Evolutionary conservation across 2,888 invertebrate species (phyloP), one percentile per base, ranked within the genome.

Genomic region (Zaprionus bogoriensis): DNA sequence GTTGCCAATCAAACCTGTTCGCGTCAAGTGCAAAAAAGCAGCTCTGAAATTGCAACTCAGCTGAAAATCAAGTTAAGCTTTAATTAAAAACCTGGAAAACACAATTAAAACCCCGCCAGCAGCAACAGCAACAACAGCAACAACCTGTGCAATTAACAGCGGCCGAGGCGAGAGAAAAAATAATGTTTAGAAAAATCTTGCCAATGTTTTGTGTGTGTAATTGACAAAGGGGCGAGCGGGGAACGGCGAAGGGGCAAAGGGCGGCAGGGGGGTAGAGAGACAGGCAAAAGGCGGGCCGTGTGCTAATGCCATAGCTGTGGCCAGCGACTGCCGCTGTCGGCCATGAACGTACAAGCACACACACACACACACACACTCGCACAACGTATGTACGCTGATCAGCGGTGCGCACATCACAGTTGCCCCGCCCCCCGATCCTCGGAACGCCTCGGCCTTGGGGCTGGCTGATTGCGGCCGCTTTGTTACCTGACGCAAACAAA

Each of bases 61-160:
- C 77, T 78, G 73, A 82, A 80, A 83, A 83, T 83, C 86, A 78
- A 83, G 86, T 83, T 83, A 74, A 73, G 78, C 78, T 82, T 82
- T 83, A 83, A 83, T 83, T 83, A 83, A 83, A 83, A 85, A 82
- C 76, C 83, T 83, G 83, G 83, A 83, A 82, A 73, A 83, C 65
- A 84, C 81, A 84, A 80, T 80, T 83, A 84, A 80, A 73, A 57
- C 46, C 36, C 36, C 51, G 48, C 23, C 58, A 68, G 53, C 58
- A 36, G 48, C 59, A 51, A n/a, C 54, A 58, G 52, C 65, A 63
- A 14, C 55, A 69, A 45, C 62, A 67, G 47, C 69, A 74, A 73
- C 74, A 82, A 82, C 70, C 67, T 77, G 80, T 80, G 83, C 76
- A 85, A 83, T 83, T 83, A 83, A 77, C 78, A 50, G 51, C 64